These are phyloP conservation scores for Cybosia mesomella DNA, from an alignment of 2,888 invertebrate genomes.

Conservation along the genomic window DNA sequence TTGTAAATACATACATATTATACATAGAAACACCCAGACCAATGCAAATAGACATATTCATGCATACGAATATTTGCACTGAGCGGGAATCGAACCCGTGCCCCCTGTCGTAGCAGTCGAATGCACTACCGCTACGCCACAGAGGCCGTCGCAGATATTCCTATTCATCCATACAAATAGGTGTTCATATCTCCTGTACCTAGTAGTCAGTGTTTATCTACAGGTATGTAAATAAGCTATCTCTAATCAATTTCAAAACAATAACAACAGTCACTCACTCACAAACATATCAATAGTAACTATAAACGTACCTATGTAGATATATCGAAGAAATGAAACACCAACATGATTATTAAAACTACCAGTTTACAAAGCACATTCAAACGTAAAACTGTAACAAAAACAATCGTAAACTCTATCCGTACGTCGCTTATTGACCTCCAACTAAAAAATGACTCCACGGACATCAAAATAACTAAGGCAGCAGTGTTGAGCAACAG, in stretches of 20 bases:
- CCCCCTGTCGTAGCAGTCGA: too few species aligned
- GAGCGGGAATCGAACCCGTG: too few species aligned
- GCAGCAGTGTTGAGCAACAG: constrained; percentile 28
- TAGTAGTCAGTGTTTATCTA: not conserved
- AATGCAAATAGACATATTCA: too few species aligned
- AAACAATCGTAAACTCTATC: constrained; percentile 79
- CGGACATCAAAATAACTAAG: constrained; percentile 25
- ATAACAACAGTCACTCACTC: not conserved
- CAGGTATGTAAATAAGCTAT: not conserved
- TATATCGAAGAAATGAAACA: not conserved
- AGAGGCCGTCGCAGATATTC: too few species aligned
- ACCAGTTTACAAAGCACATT: constrained; percentile 24
- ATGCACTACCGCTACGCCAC: too few species aligned
- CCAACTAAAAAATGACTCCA: constrained; percentile 57
- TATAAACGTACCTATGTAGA: not conserved
- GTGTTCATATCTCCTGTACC: too few species aligned
- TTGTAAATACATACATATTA: too few species aligned
- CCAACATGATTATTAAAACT: not conserved
- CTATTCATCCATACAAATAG: too few species aligned
- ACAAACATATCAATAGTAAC: not conserved
- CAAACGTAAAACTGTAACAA: constrained; percentile 72
- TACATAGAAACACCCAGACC: too few species aligned
- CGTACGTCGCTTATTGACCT: constrained; percentile 75
- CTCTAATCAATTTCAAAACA: not conserved
- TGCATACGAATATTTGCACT: too few species aligned